Evolutionary conservation across 2,888 invertebrate species (phyloP), one percentile per base, ranked within the genome.

Genomic region (Caradrina clavipalpis): DNA sequence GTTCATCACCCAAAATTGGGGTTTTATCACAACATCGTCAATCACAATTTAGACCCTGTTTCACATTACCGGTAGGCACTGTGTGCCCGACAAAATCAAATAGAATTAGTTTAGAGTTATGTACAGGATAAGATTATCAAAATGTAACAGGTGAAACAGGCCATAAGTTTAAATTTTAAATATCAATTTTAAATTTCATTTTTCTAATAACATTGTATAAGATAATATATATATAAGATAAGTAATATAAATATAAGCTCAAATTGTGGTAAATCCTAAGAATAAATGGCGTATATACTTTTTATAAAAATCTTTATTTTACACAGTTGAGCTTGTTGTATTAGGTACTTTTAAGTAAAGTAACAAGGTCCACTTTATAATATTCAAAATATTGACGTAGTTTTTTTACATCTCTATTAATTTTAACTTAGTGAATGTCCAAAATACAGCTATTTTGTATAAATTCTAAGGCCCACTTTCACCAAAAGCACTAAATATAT

Each of bases 21-120:
- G 69, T 19, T 39, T n/a, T 71, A 69, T 69, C 69, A 69, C 72
- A 71, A 71, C 53, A 21, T 54, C n/a, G n/a, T 15, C 53, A 58
- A 70, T 70, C 51, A 69, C 70, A 69, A 45, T 45, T 56, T n/a
- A 31, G 6, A 13, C 13, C 45, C 51, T 45, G 66, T 31, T 66
- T 45, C 66, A 53, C 42, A 22, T 42, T 19, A 31, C 17, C 17
- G 0, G 51, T n/a, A 45, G 42, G 39, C 66, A 65, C 17, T 51
- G 13, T 39, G 26, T 13, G 47, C 39, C 19, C 11, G 26, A 17
- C 15, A 17, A 50, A 66, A 35, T 0, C 0, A 21, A 42, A 42
- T 26, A 19, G 8, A 42, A 15, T 11, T 35, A n/a, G 26, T 6
- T 56, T 6, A 5, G 21, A 35, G 22, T 22, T 39, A 62, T 55